These are phyloP conservation scores for Spheniscus humboldti DNA, from an alignment of 2,797 vertebrate species.

Conservation along the genomic window DNA sequence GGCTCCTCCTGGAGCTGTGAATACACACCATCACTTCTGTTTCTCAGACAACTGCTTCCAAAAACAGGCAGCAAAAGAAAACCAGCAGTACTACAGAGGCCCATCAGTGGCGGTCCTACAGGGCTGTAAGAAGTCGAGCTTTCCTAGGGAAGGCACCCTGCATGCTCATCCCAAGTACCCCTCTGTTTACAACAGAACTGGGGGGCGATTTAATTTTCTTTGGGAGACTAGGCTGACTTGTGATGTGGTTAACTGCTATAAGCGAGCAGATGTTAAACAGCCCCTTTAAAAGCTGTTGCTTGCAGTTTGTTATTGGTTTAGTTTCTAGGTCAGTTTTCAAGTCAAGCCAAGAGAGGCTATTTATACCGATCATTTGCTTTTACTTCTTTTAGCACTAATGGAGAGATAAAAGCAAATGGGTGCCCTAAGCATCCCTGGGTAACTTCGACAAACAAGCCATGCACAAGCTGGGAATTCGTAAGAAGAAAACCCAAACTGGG, in stretches of 20 bases:
- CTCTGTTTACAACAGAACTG: neutral
- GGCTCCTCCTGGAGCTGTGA: neutral
- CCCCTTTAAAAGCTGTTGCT: neutral
- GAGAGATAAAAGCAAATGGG: neutral
- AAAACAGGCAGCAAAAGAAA: neutral
- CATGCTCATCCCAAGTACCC: neutral
- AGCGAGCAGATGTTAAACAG: neutral
- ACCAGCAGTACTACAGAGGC: neutral
- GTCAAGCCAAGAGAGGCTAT: neutral
- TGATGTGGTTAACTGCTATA: neutral
- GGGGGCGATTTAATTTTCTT: neutral
- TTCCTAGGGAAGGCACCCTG: neutral
- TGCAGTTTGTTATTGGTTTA: neutral
- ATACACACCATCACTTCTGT: neutral
- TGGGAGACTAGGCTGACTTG: neutral
- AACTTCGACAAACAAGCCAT: neutral
- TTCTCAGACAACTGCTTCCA: neutral
- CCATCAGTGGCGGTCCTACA: neutral
- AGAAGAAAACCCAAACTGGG: neutral
- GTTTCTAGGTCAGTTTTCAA: slow-evolving; percentile 25
- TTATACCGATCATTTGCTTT: neutral
- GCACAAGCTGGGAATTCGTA: neutral
- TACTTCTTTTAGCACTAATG: neutral
- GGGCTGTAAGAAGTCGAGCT: neutral
- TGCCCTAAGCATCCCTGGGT: neutral